phyloP scores from a whole-genome alignment of 2,113 vertebrate genomes.

The Leucoraja erinaceus region DNA sequence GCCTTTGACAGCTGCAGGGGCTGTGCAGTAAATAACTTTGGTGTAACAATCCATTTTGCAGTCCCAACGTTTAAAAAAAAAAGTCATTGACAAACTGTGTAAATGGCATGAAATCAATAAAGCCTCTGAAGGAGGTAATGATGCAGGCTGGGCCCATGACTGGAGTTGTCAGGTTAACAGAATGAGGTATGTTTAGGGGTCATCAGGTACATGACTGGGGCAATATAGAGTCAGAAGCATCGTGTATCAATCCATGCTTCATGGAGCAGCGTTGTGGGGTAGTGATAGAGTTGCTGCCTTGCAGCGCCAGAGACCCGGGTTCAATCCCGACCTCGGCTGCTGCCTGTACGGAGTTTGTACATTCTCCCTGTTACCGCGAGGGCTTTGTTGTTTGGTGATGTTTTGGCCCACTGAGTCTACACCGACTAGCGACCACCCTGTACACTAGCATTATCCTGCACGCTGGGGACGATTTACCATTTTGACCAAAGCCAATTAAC shows the following conservation, averaged over 20 bases:
- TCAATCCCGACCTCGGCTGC: no score
- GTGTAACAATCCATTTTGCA: background rate
- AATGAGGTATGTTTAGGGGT: background rate
- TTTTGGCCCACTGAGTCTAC: no score
- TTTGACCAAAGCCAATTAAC: no score
- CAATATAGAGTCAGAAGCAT: background rate
- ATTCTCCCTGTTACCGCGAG: no score
- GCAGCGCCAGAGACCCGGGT: no score
- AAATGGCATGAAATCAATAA: constrained; percentile 26
- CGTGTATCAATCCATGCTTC: background rate
- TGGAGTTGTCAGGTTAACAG: background rate
- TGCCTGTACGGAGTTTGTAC: no score
- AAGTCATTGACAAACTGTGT: background rate
- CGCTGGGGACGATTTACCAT: no score
- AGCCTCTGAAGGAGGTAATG: background rate
- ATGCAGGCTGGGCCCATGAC: background rate
- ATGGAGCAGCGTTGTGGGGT: no score
- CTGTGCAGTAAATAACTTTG: background rate
- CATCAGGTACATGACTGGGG: background rate
- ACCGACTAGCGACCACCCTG: no score
- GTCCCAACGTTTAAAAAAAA: background rate
- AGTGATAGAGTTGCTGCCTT: no score
- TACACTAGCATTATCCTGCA: no score
- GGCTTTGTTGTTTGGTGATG: no score
- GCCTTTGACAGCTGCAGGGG: background rate